Evolutionary conservation across 2,113 vertebrate species (phyloP), one percentile per base, ranked within the genome.

Genomic region (Physeter macrocephalus): DNA sequence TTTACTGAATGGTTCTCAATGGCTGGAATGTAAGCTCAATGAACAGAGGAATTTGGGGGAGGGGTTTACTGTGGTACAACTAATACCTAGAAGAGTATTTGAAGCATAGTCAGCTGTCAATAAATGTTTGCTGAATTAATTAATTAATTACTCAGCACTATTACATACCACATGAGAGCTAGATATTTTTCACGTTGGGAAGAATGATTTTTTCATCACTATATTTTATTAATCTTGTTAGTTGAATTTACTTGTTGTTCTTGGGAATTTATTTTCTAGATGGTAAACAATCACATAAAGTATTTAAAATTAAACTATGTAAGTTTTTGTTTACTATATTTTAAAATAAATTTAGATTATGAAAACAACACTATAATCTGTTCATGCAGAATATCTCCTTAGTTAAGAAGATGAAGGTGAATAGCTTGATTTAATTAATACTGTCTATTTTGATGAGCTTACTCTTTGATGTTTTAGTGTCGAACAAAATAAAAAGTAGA

Each of bases 181-280:
- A 64, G 43, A 31, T 14, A 27, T 83, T 93, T 88, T 90, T 71
- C 54, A 82, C 62, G 3, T 93, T 64, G 57, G 52, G 27, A 93
- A 92, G 59, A 88, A 88, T 59, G 46, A 90, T 27, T 88, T 92
- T 10, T 87, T 94, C 52, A 54, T 95, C 21, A 49, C 20, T 74
- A 3, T 43, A 52, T 67, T 52, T 86, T 87, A 89, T 95, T 93
- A 82, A 82, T 82, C 82, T 91, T 80, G 8, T 74, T 46, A 75
- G 64, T 88, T 88, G n/a, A 43, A 90, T 88, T 92, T 94, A 90
- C 80, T 80, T 72, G 9, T 23, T 75, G 6, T 61, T 20, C 54
- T 52, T 61, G 25, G 34, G 92, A 89, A 64, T 93, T 90, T 90
- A 85, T 96, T 94, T 93, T 87, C 52, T 93, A 46, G 61, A 46